Base-by-base conservation (phyloP, 2,888 invertebrate genomes). In the Helleia helle region DNA sequence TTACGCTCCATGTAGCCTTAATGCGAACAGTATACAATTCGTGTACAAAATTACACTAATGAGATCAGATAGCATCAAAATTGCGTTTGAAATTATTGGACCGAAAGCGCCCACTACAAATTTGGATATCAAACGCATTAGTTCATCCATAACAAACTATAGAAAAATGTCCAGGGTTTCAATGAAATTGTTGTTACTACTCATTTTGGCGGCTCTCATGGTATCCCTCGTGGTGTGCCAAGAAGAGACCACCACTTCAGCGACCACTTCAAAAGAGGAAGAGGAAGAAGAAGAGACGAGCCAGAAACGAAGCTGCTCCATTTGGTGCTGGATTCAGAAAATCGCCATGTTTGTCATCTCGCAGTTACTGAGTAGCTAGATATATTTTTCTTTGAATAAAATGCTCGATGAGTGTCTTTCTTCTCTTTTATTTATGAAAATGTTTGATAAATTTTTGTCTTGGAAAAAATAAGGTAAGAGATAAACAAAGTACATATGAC, bases 291-390 rank as follows among this genome's bases (percentile, higher is more conserved):
- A 81, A 27, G 83, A 80, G 43, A 79, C 73, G 34, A 65, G 72
- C 0, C 59, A 56, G 41, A 79, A 77, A 59, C 70, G 65, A 27
- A 55, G 72, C 14, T 86, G 86, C 43, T 81, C 83, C 7, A 86
- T 86, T 26, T 86, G 84, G 84, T 86, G 86, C 49, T 86, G 85
- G 85, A 80, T 86, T 31, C 85, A 84, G 61, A 86, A 86, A 59
- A 83, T 80, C 7, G 77, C 74, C 1, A 77, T 85, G 74, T 86
- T 85, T 48, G 66, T 86, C 15, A 74, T 85, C 46, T 83, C 86
- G 1, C 85, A 85, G 49, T 55, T 86, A 38, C 48, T 85, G 40
- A 83, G 81, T 44, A 73, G 80, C 18, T 49, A 50, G 26, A 43
- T 36, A 14, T 22, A 15, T 26, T 9, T 40, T 5, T 22, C 2